Base-by-base conservation (phyloP, 1,140 invertebrate species). In the honey bee (Apis mellifera) region DNA sequence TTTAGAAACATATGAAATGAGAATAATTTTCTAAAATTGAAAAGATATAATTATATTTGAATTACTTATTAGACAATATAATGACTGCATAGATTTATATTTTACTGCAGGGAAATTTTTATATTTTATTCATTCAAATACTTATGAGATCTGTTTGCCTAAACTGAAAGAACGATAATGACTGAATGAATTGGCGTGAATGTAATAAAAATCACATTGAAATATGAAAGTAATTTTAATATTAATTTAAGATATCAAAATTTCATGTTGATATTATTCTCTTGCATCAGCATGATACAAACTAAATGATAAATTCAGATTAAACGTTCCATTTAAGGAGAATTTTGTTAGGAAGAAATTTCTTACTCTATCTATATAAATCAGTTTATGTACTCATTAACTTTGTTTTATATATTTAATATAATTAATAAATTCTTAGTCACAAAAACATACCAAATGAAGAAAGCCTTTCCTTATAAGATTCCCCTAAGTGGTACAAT, bases 101-200 rank as follows among this genome's bases (percentile, higher is more conserved):
- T 42, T 42, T 42, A 42, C 32, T 42, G 32, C 32, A 42, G 32
- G 4, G 12, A 55, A 64, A 78, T 70, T 19, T 68, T 48, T 79
- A 15, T 17, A 26, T 52, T 21, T 73, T 82, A 19, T 1, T 55
- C 78, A 77, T 59, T 48, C 19, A 17, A 15, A 71, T 57, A 76
- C 82, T 85, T 88, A 86, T 88, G 87, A 89, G 87, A 89, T 89
- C 86, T 89, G 84, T 85, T 23, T 88, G 84, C 60, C 66, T 83
- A 23, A 57, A 65, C 50, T 75, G 64, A 74, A 65, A 78, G 65
- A 82, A 71, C 64, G 60, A 64, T 87, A 42, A 57, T 71, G 57
- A 74, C 57, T 78, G 82, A 84, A 87, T 78, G 72, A 76, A 82
- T 71, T 73, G 70, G 62, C 66, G 75, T 48, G 75, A 82, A 85